Base-by-base conservation (phyloP, 2,888 invertebrate genomes). In the Pseudanteris insignis region DNA sequence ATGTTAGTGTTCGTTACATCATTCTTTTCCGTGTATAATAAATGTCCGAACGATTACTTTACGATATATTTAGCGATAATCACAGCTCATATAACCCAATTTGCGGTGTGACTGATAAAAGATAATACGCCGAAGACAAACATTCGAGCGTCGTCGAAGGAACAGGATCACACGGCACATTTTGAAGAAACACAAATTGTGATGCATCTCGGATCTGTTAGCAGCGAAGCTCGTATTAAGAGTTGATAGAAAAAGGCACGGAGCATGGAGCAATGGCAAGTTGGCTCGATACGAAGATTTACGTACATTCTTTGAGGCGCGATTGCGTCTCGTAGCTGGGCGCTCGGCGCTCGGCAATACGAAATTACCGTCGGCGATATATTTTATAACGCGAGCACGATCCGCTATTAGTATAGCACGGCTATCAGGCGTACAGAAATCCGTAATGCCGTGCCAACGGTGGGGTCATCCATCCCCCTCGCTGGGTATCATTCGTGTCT, bases 361-460 rank as follows among this genome's bases (percentile, higher is more conserved):
- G 60, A 47, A 54, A 60, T 60, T 60, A 60, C 54, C 30, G 43
- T 54, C 43, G 47, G 44, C 60, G 60, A 54, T 60, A 60, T 54
- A 54, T 54, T 60, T 60, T 60, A 60, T 60, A 60, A 60, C 60
- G 53, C 53, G 53, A 60, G 60, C 60, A 60, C 60, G 60, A 60
- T 41, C 53, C 33, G 60, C 60, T 60, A 60, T 60, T 60, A 60
- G 60, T 60, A 60, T 60, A 48, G 60, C 48, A 47, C 37, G 28
- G 53, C 60, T 58, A 60, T 60, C 53, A 60, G 29, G 15, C 53
- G 53, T 41, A 59, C 44, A 62, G 61, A 18, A 62, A 55, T 57
- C 55, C 55, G 60, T 54, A 48, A 47, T 46, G 60, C 54, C 38
- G 32, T 51, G 36, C 50, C 61, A 41, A 30, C 55, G 43, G 18